Evolutionary conservation across 2,888 invertebrate species (phyloP), one percentile per base, ranked within the genome.

Genomic region (Eudasyphora cyanicolor): DNA sequence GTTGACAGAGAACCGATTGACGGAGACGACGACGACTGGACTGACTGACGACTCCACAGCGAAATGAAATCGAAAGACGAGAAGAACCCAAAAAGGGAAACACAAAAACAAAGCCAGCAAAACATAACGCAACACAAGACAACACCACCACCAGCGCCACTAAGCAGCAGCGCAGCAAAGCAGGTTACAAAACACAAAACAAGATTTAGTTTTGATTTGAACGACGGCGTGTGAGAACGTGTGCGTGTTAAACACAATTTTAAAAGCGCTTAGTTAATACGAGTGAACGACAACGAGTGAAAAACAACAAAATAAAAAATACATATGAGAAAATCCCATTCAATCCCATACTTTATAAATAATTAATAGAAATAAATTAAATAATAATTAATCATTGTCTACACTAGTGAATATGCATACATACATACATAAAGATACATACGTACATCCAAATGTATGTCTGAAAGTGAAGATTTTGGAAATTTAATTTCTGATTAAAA

Each of bases 151-250:
- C 77, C 82, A 77, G n/a, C n/a, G n/a, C n/a, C n/a, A 78, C 79
- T 77, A 60, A 82, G 80, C 79, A 64, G 77, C 82, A 77, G n/a
- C n/a, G n/a, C n/a, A n/a, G 76, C 79, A 75, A 60, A 82, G 80
- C 80, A 67, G 57, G 35, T 78, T 60, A 49, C 38, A 69, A n/a
- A 81, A 35, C 81, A 81, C n/a, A n/a, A n/a, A n/a, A 80, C 54
- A 82, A 84, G 80, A 79, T 85, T 85, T 84, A 85, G 86, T 86
- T 85, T 80, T 81, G 80, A 83, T 83, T 85, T 84, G 85, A 79
- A 85, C 85, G 85, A 78, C 83, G 19, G 77, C 83, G n/a, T n/a
- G n/a, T n/a, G n/a, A n/a, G n/a, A n/a, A n/a, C n/a, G n/a, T n/a
- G 81, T 79, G 82, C 62, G 76, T 81, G 81, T 60, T 76, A 6